A percentile compares a stretch with the other conserved stretches of the same genome.
Evolutionary conservation across 2,113 vertebrate species (phyloP).

Genomic region (Dromiciops gliroides): DNA sequence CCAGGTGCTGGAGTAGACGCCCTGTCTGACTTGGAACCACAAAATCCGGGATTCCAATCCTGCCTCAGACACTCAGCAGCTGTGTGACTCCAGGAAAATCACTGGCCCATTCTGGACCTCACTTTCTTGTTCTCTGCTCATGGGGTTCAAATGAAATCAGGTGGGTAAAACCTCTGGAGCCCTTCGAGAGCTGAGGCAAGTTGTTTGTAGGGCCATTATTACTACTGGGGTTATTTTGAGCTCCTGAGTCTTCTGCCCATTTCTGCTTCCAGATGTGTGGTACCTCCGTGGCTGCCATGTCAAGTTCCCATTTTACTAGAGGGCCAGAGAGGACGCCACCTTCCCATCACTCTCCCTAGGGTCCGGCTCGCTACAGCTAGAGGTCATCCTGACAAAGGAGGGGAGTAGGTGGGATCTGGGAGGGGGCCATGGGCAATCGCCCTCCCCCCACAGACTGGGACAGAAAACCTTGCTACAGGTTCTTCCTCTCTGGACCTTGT

Average conservation of each 20-base stretch:
- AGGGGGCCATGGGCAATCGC: no score
- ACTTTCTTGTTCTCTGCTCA: not conserved
- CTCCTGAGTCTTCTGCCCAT: not conserved
- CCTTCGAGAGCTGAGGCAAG: no score
- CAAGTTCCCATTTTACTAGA: not conserved
- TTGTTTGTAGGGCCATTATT: no score
- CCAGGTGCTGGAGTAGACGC: not conserved
- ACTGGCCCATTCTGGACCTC: not conserved
- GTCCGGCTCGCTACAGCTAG: not conserved
- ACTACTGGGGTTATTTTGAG: no score
- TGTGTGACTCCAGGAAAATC: no score
- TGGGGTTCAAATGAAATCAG: not conserved
- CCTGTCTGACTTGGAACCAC: not conserved
- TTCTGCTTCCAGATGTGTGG: not conserved
- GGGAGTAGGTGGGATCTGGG: not conserved
- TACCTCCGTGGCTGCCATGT: not conserved
- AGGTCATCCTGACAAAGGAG: not conserved
- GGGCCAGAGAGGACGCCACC: not conserved
- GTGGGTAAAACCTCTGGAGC: not conserved
- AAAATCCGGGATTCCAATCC: no score
- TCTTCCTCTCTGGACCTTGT: not conserved
- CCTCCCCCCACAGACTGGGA: not conserved
- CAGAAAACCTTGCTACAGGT: not conserved
- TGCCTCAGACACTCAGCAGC: no score
- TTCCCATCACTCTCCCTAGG: not conserved